phyloP scores from a whole-genome alignment of 30 jellyfish, hydroid and myxozoan species.

The Aurelia aurita region DNA sequence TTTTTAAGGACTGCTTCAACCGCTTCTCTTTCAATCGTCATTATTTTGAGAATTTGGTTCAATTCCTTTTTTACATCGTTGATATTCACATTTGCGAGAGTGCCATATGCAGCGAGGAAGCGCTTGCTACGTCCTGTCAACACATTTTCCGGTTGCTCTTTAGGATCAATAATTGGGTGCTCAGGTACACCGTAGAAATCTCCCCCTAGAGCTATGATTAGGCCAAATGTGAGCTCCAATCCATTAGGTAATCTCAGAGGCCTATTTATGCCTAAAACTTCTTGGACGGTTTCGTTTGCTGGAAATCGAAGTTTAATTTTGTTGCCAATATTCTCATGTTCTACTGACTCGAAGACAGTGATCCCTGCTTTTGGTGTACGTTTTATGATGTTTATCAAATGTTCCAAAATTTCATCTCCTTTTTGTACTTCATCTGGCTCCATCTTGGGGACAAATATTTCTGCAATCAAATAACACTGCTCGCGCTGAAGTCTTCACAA shows the following conservation, averaged over 20 bases:
- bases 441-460: not conserved
- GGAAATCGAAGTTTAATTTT: slow-evolving; percentile 6
- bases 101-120: slow-evolving; percentile 20
- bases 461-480: no score
- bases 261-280: not conserved
- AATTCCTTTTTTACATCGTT: slow-evolving; percentile 18
- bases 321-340: slow-evolving; percentile 17
- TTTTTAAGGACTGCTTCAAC: not conserved
- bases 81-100: not conserved
- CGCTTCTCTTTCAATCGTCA: not conserved
- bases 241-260: slow-evolving; percentile 25
- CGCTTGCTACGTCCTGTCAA: not conserved
- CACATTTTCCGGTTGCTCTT: no score
- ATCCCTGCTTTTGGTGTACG: not conserved
- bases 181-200: slow-evolving; percentile 46
- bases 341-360: not conserved
- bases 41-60: not conserved
- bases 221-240: slow-evolving; percentile 42
- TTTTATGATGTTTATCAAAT: not conserved
- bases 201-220: slow-evolving; percentile 32
- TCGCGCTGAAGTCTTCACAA: no score
- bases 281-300: not conserved
- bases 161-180: slow-evolving; percentile 7
- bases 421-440: not conserved
- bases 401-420: not conserved